Evolutionary conservation across 2,888 invertebrate species (phyloP).

Genomic region (Apamea crenata): DNA sequence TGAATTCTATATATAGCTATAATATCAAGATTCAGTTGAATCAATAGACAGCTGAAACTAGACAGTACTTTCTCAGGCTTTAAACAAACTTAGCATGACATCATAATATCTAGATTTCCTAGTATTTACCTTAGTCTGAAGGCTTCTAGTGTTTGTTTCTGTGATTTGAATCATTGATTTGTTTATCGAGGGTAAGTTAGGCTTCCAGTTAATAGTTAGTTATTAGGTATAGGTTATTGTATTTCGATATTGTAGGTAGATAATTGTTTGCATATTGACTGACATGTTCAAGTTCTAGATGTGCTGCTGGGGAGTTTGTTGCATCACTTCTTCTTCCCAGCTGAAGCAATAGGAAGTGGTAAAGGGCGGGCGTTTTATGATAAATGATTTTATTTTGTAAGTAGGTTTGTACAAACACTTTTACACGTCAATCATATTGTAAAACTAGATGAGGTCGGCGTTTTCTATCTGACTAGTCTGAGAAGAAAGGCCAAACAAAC

Average conservation of each 20-base stretch:
- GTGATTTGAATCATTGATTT: constrained; percentile 27
- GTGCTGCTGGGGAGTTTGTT: neutral
- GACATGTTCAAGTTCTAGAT: neutral
- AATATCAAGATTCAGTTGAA: constrained; percentile 5
- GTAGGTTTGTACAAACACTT: no score
- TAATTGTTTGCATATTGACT: neutral
- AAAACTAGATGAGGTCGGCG: no score
- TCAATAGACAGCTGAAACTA: constrained; percentile 31
- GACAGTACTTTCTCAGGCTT: constrained; percentile 14
- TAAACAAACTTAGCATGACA: constrained; percentile 23
- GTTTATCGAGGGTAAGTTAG: neutral
- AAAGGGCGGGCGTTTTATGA: neutral
- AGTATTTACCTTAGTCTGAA: constrained; percentile 22
- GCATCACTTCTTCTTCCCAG: no score
- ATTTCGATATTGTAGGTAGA: neutral
- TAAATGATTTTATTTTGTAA: no score
- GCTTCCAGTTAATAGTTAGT: neutral
- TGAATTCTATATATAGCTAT: neutral
- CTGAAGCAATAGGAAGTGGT: neutral
- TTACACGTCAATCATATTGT: no score
- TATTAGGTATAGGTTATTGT: neutral
- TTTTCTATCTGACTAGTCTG: no score
- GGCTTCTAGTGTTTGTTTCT: constrained; percentile 13
- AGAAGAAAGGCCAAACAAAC: no score
- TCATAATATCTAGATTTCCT: constrained; percentile 28